A percentile compares a stretch with the other conserved stretches of the same genome.
phyloP scores from a whole-genome alignment of 1,140 invertebrate genomes.

The Eciton burchellii region DNA sequence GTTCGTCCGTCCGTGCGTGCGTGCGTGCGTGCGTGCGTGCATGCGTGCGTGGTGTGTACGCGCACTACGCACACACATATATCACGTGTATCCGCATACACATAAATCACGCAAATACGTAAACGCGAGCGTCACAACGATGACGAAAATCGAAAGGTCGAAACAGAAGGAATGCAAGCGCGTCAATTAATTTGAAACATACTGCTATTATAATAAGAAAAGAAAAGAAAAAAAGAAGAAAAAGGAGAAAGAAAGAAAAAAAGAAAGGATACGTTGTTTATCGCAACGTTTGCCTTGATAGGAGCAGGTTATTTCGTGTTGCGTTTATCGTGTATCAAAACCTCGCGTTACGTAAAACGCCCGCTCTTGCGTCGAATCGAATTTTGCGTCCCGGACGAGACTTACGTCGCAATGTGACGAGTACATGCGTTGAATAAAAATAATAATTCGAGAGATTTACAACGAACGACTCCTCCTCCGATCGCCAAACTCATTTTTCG shows the following conservation, averaged over 20 bases:
- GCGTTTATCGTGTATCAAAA: conserved; percentile 16
- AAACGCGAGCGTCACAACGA: not conserved
- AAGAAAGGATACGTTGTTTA: conserved; percentile 21
- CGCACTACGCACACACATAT: too few relatives aligned
- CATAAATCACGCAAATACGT: not conserved
- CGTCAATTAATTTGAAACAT: conserved; percentile 18
- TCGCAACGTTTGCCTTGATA: conserved; percentile 40
- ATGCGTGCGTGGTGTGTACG: too few relatives aligned
- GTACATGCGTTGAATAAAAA: too few relatives aligned
- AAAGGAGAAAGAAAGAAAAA: too few relatives aligned
- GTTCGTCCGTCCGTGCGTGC: too few relatives aligned
- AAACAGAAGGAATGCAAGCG: conserved; percentile 10
- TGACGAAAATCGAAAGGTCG: not conserved
- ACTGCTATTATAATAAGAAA: not conserved
- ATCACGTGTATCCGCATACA: too few relatives aligned
- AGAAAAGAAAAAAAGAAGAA: not conserved
- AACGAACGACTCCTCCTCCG: too few relatives aligned
- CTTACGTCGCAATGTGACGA: too few relatives aligned
- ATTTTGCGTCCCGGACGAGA: too few relatives aligned
- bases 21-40: too few relatives aligned
- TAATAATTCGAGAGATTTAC: too few relatives aligned
- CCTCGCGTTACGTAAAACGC: not conserved
- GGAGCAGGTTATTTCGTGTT: conserved; percentile 31
- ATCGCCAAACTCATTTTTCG: too few relatives aligned
- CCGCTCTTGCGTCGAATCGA: not conserved